Evolutionary conservation across 2,113 vertebrate species (phyloP), one percentile per base, ranked within the genome.

Genomic region (Scophthalmus maximus): DNA sequence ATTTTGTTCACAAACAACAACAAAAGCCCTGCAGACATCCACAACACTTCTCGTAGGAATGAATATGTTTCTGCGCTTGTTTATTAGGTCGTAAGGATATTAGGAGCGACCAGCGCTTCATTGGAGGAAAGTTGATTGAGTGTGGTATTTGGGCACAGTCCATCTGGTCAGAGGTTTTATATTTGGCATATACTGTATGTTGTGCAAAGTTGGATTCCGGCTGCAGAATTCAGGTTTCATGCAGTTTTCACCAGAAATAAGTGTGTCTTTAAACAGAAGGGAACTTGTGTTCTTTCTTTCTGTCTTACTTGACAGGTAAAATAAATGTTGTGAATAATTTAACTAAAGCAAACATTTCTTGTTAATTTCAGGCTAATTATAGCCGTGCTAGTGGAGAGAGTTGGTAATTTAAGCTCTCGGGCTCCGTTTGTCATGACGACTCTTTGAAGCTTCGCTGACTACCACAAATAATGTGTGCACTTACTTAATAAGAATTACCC

Each of bases 251-350:
- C n/a, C n/a, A n/a, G n/a, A n/a, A n/a, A n/a, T n/a, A n/a, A n/a
- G n/a, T n/a, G n/a, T n/a, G n/a, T n/a, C n/a, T n/a, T n/a, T n/a
- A n/a, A n/a, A n/a, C n/a, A n/a, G n/a, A n/a, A n/a, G n/a, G n/a
- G n/a, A n/a, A n/a, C n/a, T n/a, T n/a, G n/a, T n/a, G n/a, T n/a
- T n/a, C n/a, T n/a, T n/a, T n/a, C n/a, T n/a, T n/a, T n/a, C n/a
- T n/a, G n/a, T n/a, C n/a, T n/a, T n/a, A n/a, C 42, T 88, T 93
- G 93, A 94, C 92, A 93, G 95, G 89, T 91, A 91, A 94, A 95
- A 94, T 92, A 94, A 95, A 94, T 92, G 92, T 94, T 95, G 90
- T 94, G 93, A 95, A 95, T 95, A 94, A 95, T 95, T 95, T 89
- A 94, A 94, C 92, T 91, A 95, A 95, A 94, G 92, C 87, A 96